These are phyloP conservation scores for Cataglyphis altisquamis DNA, from an alignment of 2,888 invertebrate genomes.

Conservation along the genomic window DNA sequence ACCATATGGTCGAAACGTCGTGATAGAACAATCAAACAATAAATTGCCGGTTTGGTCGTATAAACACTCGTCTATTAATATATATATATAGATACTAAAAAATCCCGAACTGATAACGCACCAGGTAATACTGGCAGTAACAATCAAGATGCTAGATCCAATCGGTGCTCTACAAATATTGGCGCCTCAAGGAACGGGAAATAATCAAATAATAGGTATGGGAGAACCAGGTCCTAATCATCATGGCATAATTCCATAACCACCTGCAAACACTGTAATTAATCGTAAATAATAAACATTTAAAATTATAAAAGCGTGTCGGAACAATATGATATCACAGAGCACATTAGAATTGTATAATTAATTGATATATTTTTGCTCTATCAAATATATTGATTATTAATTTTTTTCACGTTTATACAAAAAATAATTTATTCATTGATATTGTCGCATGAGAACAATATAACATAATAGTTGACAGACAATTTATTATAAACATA, in stretches of 20 bases:
- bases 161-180: constrained; percentile 95
- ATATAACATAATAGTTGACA: too few species aligned
- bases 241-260: constrained; percentile 89
- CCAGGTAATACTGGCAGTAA: constrained; percentile 84
- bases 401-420: neutral
- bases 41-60: too few species aligned
- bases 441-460: neutral
- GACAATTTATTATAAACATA: too few species aligned
- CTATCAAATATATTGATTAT: neutral
- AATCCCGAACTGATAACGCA: constrained; percentile 84
- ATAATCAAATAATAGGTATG: constrained; percentile 89
- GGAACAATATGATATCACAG: neutral
- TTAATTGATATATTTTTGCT: neutral
- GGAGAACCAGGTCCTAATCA: constrained; percentile 87
- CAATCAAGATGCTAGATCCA: constrained; percentile 93
- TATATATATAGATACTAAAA: too few species aligned
- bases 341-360: neutral
- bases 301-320: neutral
- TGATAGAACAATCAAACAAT: too few species aligned
- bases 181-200: constrained; percentile 91
- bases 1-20: too few species aligned
- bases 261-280: constrained; percentile 86
- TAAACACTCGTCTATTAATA: too few species aligned
- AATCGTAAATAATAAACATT: constrained; percentile 81
- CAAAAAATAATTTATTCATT: neutral